Evolutionary conservation across 2,797 vertebrate genomes (phyloP), one percentile per base, ranked within the genome.

Genomic region (Ispidina lecontei): DNA sequence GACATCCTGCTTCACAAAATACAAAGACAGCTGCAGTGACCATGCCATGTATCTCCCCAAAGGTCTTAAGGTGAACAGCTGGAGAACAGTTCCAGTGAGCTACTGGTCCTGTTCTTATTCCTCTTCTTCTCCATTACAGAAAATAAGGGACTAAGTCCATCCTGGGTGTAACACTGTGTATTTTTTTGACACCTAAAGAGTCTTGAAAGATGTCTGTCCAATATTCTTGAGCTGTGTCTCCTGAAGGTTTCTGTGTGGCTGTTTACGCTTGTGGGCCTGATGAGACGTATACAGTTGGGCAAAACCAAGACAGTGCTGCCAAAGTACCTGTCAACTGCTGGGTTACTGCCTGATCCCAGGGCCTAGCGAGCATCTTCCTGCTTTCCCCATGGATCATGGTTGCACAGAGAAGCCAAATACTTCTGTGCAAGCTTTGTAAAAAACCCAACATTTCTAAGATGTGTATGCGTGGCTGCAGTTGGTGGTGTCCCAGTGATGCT

Each of bases 171-270:
- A 46, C 35, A 56, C 19, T 31, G 56, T 65, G 52, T 2, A 2
- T 44, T 89, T 91, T 91, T 59, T n/a, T 74, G 35, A 37, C 14
- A 62, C 35, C 31, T n/a, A 9, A 51, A 59, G 62, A 85, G 39
- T 71, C 71, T 88, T 67, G 58, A 85, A 88, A 70, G 49, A 62
- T 31, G 17, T 70, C 23, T 76, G 46, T 89, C 71, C 49, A 23
- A 5, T 44, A 41, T 58, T 54, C 52, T 49, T 55, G 37, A 84
- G 60, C 44, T 88, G 64, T 54, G 29, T 37, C 21, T 94, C 26
- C 63, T 59, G 72, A 87, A 54, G 58, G 51, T 59, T 71, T 84
- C 88, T 46, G 63, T 69, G 73, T 73, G 62, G 39, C 15, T 89
- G 12, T 77, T 93, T 62, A 65, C n/a, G 23, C 39, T 47, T 26